Evolutionary conservation across 1,140 invertebrate genomes (phyloP).

Genomic region (Cepaea nemoralis): DNA sequence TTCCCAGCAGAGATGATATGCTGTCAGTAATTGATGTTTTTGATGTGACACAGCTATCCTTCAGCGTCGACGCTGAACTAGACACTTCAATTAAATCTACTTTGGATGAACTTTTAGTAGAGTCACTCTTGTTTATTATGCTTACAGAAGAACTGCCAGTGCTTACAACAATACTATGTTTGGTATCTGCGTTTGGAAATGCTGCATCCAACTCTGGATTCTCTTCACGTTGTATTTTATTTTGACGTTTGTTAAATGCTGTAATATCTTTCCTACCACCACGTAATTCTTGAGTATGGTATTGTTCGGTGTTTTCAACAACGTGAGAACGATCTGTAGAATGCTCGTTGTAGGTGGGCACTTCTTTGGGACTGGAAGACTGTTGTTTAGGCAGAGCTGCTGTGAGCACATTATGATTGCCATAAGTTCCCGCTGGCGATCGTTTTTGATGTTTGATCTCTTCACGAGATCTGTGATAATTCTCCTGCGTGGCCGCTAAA

Average conservation of each 20-base stretch:
- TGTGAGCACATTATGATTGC: neutral
- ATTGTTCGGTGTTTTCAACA: neutral
- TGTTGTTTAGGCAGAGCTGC: constrained; percentile 10
- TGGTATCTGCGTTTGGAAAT: neutral
- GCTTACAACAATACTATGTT: neutral
- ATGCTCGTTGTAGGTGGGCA: constrained; percentile 22
- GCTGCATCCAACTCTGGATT: neutral
- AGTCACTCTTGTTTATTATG: neutral
- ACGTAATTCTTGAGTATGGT: neutral
- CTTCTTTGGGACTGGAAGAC: constrained; percentile 28
- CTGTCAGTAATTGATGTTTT: constrained; percentile 5
- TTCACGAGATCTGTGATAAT: neutral
- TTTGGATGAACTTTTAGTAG: neutral
- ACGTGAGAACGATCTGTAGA: neutral
- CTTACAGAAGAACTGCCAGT: neutral
- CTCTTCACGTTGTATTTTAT: neutral
- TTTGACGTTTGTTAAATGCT: neutral
- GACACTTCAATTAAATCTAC: neutral
- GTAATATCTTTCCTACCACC: neutral
- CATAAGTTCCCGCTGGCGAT: neutral
- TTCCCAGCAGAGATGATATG: constrained; percentile 20
- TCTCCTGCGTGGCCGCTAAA: neutral
- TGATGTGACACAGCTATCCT: neutral
- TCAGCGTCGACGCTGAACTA: neutral
- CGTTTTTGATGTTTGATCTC: neutral